Evolutionary conservation across 2,888 invertebrate species (phyloP), one percentile per base, ranked within the genome.

Genomic region (Drosophila bunnanda): DNA sequence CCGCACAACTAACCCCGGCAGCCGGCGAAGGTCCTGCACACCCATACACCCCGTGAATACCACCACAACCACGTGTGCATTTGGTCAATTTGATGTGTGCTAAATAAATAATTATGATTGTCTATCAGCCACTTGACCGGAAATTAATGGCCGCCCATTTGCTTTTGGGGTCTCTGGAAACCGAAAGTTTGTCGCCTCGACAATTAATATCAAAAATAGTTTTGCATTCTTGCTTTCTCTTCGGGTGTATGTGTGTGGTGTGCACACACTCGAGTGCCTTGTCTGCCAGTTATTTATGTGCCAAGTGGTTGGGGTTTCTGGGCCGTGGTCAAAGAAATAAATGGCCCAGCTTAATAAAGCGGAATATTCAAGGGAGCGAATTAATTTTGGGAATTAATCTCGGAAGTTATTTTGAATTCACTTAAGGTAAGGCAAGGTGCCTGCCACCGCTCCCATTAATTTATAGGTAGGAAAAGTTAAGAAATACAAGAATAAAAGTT

Each of bases 91-190:
- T 86, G 83, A 76, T 81, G 75, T 80, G 71, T 77, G 68, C 72
- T 85, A 76, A 88, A 85, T 85, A 88, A 87, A 85, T 85, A 85
- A 85, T 85, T 88, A 88, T 85, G 84, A 85, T 88, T 88, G 89
- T 87, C 84, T 68, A 69, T 76, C 79, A 77, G 74, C 78, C 76
- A 83, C 89, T 85, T 88, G 87, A 88, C 84, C 84, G 89, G 84
- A 85, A 85, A 85, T 78, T 86, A 86, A 84, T 84, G 86, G 67
- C 79, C 71, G 66, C 74, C 69, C 80, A 79, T 77, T 80, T 80
- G 68, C 67, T 75, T 71, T 50, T 64, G 65, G 71, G 50, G 12
- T 46, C 36, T 32, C 61, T 32, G 10, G 25, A n/a, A 52, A 15
- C 53, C 43, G 38, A 56, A 66, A 55, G 54, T 75, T 44, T 74